Evolutionary conservation across 2,888 invertebrate species (phyloP), one percentile per base, ranked within the genome.

Genomic region (Eustalomyia histrio): DNA sequence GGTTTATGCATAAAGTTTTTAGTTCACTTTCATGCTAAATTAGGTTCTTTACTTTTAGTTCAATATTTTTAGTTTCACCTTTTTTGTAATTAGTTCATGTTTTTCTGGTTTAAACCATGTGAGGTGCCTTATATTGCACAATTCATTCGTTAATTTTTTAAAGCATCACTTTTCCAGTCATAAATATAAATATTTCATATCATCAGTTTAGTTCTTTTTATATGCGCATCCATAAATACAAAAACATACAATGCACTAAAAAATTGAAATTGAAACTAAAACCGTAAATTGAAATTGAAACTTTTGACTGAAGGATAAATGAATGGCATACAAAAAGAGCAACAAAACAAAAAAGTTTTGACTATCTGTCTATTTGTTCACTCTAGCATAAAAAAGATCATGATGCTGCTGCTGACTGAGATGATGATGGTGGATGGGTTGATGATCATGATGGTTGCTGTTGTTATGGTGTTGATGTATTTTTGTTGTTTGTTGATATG

Each of bases 241-340:
- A n/a, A 14, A 16, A 16, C 60, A 65, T 53, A 65, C 64, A 72
- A 65, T 67, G 65, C 78, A 61, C 55, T 67, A 64, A 72, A 73
- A 72, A 21, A 76, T 68, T 81, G 76, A 81, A 76, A 76, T 76
- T 81, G 73, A 81, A 76, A 81, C 73, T 81, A 73, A 76, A 81
- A 81, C 67, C 76, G 76, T 76, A 81, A 81, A 74, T 74, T 81
- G 80, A 81, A 81, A 81, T 76, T 81, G 73, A 81, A 81, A 81
- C 80, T 76, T 76, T 76, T 72, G 80, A 76, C 76, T 80, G 80
- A 80, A 80, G 80, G 76, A 76, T 76, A 73, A 76, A 76, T 80
- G 73, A 80, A 72, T 80, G 80, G 78, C 75, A 72, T 58, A 72
- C 16, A 69, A 75, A 72, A 35, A 33, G 7, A 29, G 16, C 43